Evolutionary conservation across 2,888 invertebrate species (phyloP).

Genomic region (Sthenelais limicola): DNA sequence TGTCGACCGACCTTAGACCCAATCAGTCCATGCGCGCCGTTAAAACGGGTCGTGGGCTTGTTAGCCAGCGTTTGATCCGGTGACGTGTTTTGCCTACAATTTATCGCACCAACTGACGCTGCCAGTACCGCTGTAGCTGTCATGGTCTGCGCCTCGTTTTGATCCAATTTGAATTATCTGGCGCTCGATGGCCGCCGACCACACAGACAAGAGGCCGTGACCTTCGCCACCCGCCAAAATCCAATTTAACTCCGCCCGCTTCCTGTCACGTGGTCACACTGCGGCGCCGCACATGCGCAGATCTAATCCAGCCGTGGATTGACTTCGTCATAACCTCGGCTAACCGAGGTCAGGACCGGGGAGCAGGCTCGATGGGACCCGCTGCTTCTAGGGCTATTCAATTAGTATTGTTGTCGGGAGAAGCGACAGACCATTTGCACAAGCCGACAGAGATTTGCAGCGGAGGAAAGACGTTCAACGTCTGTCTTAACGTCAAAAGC

Average conservation of each 20-base stretch:
- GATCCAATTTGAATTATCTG: slow-evolving; percentile 38
- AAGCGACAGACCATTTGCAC: no score
- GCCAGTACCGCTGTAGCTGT: neutral
- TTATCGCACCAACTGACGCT: neutral
- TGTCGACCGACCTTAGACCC: slow-evolving; percentile 16
- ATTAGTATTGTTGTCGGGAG: slow-evolving; percentile 37
- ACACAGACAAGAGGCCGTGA: slow-evolving; percentile 34
- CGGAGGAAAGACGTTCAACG: no score
- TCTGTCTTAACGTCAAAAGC: no score
- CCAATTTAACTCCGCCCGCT: slow-evolving; percentile 34
- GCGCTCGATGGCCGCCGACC: slow-evolving; percentile 8
- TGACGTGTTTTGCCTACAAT: slow-evolving; percentile 5
- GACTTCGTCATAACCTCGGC: slow-evolving; percentile 2
- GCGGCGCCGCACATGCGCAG: slow-evolving; percentile 7
- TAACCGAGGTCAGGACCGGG: slow-evolving; percentile 10
- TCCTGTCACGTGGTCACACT: slow-evolving; percentile 13
- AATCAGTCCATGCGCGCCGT: neutral
- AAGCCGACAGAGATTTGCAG: no score
- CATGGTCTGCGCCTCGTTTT: slow-evolving; percentile 12
- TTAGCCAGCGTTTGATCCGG: slow-evolving; percentile 30
- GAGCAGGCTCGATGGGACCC: neutral
- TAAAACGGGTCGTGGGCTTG: slow-evolving; percentile 15
- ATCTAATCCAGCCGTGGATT: slow-evolving; percentile 32
- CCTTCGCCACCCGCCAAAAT: slow-evolving; percentile 32
- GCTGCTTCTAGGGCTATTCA: slow-evolving; percentile 10